These are phyloP conservation scores for Heterotilapia buettikoferi DNA, from an alignment of 2,113 vertebrate genomes.

Conservation along the genomic window DNA sequence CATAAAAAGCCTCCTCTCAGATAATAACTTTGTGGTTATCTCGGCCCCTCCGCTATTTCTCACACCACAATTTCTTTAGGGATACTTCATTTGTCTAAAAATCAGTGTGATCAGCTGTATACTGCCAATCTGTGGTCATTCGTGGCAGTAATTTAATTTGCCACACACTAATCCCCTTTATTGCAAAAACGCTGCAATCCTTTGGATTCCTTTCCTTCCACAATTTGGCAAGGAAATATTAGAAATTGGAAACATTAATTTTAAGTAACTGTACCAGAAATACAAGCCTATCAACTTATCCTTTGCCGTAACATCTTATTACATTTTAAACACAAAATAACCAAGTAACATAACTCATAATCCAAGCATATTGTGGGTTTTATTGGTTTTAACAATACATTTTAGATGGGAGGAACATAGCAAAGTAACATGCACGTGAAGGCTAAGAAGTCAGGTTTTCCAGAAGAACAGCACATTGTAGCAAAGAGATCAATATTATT, in stretches of 20 bases:
- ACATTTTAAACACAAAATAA: background rate
- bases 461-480: background rate
- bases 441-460: background rate
- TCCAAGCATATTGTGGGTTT: background rate
- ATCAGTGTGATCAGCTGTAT: background rate
- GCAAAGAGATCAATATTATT: background rate
- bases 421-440: background rate
- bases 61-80: background rate
- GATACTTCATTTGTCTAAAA: background rate
- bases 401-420: background rate
- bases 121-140: background rate
- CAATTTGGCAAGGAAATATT: background rate
- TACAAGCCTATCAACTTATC: background rate
- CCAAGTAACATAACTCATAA: background rate
- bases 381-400: background rate
- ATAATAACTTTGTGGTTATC: conserved; percentile 2
- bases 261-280: background rate
- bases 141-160: background rate
- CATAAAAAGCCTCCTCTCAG: conserved; percentile 60
- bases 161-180: background rate
- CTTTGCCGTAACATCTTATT: background rate
- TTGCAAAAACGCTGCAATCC: background rate
- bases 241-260: background rate
- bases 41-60: background rate
- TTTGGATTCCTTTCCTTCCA: background rate